Evolutionary conservation across 2,888 invertebrate species (phyloP), one percentile per base, ranked within the genome.

Genomic region (Agrochola litura): DNA sequence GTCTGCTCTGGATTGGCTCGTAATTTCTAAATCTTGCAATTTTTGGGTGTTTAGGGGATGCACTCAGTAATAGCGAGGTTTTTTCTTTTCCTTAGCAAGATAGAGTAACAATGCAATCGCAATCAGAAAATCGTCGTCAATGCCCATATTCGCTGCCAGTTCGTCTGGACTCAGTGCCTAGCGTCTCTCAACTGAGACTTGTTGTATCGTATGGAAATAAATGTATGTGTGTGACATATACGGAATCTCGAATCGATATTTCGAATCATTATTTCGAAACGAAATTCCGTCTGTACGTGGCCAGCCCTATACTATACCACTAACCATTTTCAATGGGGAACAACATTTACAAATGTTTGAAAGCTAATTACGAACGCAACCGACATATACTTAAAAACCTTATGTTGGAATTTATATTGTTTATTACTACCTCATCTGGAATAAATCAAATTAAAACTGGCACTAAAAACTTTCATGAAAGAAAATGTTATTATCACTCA

Each of bases 401-500:
- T 25, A 22, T 43, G n/a, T 52, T 49, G 22, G 16, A 52, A 54
- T 22, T 52, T 9, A 30, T 41, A 22, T 69, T 52, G 30, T 49
- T 52, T 63, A 37, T 56, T 37, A 66, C 58, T 69, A 52, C 66
- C 70, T 73, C 61, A 61, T 56, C 52, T 67, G 9, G 54, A 60
- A 65, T 54, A 19, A 41, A 77, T 73, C 22, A 63, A 67, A 65
- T 66, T 60, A 46, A 65, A 74, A 82, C 56, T 76, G 58, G 58
- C 72, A 74, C 66, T 54, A 63, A 63, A 52, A 41, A 74, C 37
- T 63, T 81, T 54, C 19, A 65, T 30, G 58, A 76, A 75, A 76
- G 72, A 80, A 79, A 79, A 75, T 70, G 71, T 84, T 74, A 71
- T 54, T 79, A 85, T 84, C 84, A 85, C 73, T 86, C 86, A 86